phyloP scores from a whole-genome alignment of 2,113 vertebrate genomes.

The Desmodus rotundus region DNA sequence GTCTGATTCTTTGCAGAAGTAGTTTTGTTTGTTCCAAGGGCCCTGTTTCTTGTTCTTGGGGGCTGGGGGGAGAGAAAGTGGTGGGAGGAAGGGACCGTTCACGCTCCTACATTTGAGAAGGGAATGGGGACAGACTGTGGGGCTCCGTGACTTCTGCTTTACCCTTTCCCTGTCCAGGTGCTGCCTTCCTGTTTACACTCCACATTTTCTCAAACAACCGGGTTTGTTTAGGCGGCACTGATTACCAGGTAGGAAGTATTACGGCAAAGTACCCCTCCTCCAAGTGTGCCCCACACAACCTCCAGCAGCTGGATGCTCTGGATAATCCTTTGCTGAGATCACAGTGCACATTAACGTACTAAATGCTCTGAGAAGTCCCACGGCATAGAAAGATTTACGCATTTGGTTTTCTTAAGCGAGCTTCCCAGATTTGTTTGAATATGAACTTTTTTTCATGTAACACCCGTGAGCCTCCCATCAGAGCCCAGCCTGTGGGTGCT shows the following conservation, averaged over 20 bases:
- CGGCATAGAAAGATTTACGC: not conserved
- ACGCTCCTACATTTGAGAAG: not conserved
- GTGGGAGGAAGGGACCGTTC: not conserved
- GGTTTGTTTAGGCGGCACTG: not conserved
- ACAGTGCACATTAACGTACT: not conserved
- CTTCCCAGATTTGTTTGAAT: not conserved
- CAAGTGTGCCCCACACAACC: not conserved
- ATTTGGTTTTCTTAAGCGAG: not conserved
- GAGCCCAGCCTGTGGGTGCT: not conserved
- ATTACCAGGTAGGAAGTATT: not conserved
- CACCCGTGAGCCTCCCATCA: not conserved
- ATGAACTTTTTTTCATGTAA: not conserved
- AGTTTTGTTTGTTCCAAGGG: slow-evolving; percentile 71
- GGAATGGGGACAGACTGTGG: not conserved
- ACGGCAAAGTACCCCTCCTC: not conserved
- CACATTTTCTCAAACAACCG: not conserved
- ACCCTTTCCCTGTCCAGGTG: not conserved
- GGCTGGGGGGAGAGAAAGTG: slow-evolving; percentile 8
- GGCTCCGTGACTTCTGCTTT: not conserved
- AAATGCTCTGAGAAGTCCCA: not conserved
- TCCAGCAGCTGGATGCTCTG: not conserved
- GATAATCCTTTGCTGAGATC: not conserved
- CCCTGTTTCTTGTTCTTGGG: slow-evolving; percentile 55
- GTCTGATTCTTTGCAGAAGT: slow-evolving; percentile 52
- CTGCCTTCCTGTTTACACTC: not conserved